These are phyloP conservation scores for Malaclemys terrapin DNA, from an alignment of 2,113 vertebrate genomes.

Conservation along the genomic window DNA sequence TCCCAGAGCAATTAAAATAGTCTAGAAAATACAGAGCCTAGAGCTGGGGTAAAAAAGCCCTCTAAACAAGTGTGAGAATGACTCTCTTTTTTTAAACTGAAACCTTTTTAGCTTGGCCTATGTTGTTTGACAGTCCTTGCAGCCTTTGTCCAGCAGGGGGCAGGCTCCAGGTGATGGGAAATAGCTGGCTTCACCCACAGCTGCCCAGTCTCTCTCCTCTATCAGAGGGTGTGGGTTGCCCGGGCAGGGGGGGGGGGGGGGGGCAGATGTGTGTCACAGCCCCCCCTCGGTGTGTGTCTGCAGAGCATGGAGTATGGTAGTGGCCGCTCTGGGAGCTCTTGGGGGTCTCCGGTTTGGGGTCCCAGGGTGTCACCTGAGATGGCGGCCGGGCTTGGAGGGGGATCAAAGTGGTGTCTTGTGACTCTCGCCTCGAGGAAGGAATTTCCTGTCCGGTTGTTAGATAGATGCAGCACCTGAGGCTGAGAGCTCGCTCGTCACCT, in stretches of 20 bases:
- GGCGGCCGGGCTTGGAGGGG: too few relatives aligned
- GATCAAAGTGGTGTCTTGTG: too few relatives aligned
- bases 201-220: neutral
- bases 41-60: neutral
- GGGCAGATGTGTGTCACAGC: too few relatives aligned
- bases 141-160: neutral
- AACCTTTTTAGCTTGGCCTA: neutral
- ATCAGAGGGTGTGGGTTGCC: too few relatives aligned
- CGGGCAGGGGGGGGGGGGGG: too few relatives aligned
- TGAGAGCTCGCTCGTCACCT: too few relatives aligned
- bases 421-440: too few relatives aligned
- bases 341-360: too few relatives aligned
- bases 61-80: too few relatives aligned
- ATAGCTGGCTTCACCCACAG: neutral
- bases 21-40: neutral
- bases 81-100: neutral
- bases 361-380: neutral
- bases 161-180: neutral
- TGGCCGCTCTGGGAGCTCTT: accelerated
- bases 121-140: neutral
- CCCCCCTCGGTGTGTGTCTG: too few relatives aligned
- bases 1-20: neutral
- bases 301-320: neutral
- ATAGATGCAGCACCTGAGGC: too few relatives aligned
- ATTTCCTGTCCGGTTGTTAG: too few relatives aligned